Conservation (phyloP, 2,113 vertebrate genomes). For the Amblyopsis rosae region DNA sequence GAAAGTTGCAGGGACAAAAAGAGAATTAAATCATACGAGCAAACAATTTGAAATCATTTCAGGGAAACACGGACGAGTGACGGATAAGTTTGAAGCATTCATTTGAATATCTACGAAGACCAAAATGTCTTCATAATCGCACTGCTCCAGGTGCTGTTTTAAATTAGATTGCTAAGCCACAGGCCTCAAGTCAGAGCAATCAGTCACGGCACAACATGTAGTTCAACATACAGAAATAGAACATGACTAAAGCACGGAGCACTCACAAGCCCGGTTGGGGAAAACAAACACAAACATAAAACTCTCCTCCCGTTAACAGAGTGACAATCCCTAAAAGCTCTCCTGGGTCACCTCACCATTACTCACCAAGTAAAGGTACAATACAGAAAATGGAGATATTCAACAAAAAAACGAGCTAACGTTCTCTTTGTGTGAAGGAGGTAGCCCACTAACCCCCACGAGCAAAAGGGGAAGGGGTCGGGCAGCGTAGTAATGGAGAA, state of each 20-base stretch:
- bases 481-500: slow-evolving; percentile 32
- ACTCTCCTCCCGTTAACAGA: slow-evolving; percentile 12
- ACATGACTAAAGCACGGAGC: background rate
- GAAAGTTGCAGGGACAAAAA: slow-evolving; percentile 13
- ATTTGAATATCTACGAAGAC: slow-evolving; percentile 15
- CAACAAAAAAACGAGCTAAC: slow-evolving; percentile 45
- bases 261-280: slow-evolving; percentile 1
- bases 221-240: slow-evolving; percentile 1
- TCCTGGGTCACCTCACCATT: slow-evolving; percentile 27
- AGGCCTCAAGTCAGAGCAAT: background rate
- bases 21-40: background rate
- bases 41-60: background rate
- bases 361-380: slow-evolving; percentile 29
- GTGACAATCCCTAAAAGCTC: background rate
- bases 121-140: background rate
- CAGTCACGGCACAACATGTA: background rate
- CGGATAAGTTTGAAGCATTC: slow-evolving; percentile 8
- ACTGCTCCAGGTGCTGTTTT: background rate
- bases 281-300: slow-evolving; percentile 16
- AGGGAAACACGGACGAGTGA: background rate
- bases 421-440: slow-evolving; percentile 38
- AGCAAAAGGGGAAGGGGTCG: slow-evolving; percentile 25
- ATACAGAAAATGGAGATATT: background rate
- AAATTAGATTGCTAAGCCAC: background rate
- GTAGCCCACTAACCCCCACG: slow-evolving; percentile 32